phyloP scores from a whole-genome alignment of 2,888 invertebrate species.

The Trichogramma dendrolimi region DNA sequence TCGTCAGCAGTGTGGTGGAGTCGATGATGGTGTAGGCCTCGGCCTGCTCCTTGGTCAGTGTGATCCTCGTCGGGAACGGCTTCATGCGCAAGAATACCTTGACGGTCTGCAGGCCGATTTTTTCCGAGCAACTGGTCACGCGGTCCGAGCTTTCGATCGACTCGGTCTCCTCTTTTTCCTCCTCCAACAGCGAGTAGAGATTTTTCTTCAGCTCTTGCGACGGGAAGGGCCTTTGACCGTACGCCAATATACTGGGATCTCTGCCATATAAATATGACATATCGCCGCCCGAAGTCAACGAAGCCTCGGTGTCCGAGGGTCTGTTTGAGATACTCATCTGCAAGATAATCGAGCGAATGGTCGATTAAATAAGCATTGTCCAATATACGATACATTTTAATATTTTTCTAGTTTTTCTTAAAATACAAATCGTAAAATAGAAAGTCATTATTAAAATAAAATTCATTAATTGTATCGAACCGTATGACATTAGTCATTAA shows the following conservation, averaged over 20 bases:
- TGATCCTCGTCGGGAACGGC: constrained; percentile 50
- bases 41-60: constrained; percentile 40
- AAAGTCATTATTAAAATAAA: too few species aligned
- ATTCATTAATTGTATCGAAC: too few species aligned
- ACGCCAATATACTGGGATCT: constrained; percentile 48
- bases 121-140: constrained; percentile 9
- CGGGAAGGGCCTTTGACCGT: constrained; percentile 38
- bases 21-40: constrained; percentile 52
- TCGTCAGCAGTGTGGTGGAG: constrained; percentile 52
- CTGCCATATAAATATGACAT: constrained; percentile 45
- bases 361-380: too few species aligned
- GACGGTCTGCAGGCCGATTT: constrained; percentile 40
- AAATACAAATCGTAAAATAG: too few species aligned
- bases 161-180: constrained; percentile 33
- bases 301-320: too few species aligned
- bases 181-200: constrained; percentile 40
- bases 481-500: too few species aligned
- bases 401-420: too few species aligned
- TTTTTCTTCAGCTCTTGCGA: constrained; percentile 37
- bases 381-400: too few species aligned
- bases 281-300: constrained; percentile 22
- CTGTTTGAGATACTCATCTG: too few species aligned
- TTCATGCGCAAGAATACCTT: constrained; percentile 60
- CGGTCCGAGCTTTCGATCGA: constrained; percentile 4
- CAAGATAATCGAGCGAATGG: too few species aligned